These are phyloP conservation scores for Tapera naevia DNA, from an alignment of 2,797 vertebrate species.

Conservation along the genomic window DNA sequence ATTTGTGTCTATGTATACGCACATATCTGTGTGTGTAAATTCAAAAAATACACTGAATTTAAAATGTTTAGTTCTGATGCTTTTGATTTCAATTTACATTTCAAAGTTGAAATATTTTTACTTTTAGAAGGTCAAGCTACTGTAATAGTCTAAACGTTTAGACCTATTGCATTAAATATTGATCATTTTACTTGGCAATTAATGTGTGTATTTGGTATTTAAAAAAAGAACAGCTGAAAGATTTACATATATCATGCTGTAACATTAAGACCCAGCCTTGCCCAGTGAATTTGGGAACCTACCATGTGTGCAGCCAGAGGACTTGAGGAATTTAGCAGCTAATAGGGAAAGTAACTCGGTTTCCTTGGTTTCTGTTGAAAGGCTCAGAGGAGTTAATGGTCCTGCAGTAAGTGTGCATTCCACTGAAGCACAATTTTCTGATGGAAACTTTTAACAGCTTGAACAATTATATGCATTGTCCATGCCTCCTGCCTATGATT, in stretches of 20 bases:
- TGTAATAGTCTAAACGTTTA: background rate
- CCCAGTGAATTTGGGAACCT: background rate
- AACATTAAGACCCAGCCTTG: background rate
- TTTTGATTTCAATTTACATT: background rate
- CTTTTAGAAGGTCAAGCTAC: background rate
- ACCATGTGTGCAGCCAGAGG: background rate
- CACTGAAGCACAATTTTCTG: background rate
- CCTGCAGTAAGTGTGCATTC: background rate
- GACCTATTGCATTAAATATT: background rate
- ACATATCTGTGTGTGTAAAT: background rate
- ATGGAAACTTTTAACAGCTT: background rate
- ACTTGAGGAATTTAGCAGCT: background rate
- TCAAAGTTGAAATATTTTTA: background rate
- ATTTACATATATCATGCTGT: background rate
- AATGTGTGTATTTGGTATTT: background rate
- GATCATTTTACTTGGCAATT: background rate
- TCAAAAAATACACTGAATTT: background rate
- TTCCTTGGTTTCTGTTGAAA: background rate
- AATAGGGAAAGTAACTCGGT: background rate
- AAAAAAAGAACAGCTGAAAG: background rate
- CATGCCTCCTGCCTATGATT: background rate
- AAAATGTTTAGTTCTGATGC: background rate
- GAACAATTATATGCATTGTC: background rate
- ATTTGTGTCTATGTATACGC: background rate
- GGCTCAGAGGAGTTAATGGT: background rate